phyloP scores from a whole-genome alignment of 1,140 invertebrate species.

The Protaetia brevitarsis region DNA sequence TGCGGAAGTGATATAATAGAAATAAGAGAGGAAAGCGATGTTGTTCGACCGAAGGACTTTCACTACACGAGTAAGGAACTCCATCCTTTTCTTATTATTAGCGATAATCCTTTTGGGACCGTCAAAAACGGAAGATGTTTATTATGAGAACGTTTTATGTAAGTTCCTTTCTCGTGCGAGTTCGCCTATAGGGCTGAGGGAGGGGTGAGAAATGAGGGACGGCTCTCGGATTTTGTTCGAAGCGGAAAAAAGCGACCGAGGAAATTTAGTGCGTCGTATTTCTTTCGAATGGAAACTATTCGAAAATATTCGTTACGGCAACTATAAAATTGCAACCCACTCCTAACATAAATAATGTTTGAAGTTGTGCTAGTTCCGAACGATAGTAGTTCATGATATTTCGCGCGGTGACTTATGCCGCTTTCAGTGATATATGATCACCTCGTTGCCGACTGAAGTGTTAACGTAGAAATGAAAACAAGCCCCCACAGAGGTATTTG shows the following conservation, averaged over 20 bases:
- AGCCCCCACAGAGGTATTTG: not conserved
- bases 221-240: not conserved
- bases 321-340: slow-evolving; percentile 12
- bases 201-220: slow-evolving; percentile 1
- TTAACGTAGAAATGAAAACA: not conserved
- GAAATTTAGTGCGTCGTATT: slow-evolving; percentile 10
- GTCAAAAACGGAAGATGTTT: not conserved
- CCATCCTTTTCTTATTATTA: slow-evolving; percentile 7
- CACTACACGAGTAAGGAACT: not conserved
- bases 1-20: not conserved
- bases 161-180: not conserved
- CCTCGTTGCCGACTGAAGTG: not conserved
- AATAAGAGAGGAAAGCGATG: not conserved
- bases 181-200: not conserved
- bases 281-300: not conserved
- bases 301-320: slow-evolving; percentile 8
- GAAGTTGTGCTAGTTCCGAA: slow-evolving; percentile 2
- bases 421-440: slow-evolving; percentile 1
- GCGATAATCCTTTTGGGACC: not conserved
- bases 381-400: not conserved
- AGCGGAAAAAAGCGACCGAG: slow-evolving; percentile 8
- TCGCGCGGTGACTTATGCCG: not conserved
- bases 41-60: not conserved
- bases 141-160: not conserved
- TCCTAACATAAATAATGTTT: slow-evolving; percentile 15